These are phyloP conservation scores for Philotrypesis tridentata DNA, from an alignment of 1,140 invertebrate genomes.

Conservation along the genomic window DNA sequence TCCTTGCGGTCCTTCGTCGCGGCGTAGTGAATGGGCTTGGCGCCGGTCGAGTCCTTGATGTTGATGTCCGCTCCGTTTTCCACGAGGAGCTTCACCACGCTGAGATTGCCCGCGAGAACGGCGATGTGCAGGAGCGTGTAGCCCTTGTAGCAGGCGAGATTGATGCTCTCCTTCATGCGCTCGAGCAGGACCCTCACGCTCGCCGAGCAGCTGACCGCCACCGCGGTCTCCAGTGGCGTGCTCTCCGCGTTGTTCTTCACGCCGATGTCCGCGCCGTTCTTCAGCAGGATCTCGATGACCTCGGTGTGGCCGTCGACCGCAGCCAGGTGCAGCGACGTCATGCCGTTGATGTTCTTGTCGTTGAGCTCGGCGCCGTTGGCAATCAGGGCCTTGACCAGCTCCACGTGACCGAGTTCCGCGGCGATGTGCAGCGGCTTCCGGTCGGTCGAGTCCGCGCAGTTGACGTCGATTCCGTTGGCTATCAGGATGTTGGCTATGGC, in stretches of 20 bases:
- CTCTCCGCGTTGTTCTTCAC: not conserved
- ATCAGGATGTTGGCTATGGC: constrained; percentile 1
- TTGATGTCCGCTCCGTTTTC: constrained; percentile 24
- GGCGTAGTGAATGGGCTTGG: not conserved
- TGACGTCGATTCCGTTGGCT: constrained; percentile 9
- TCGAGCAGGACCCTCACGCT: not conserved
- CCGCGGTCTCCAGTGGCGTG: not conserved
- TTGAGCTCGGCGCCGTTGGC: not conserved
- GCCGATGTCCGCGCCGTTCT: not conserved
- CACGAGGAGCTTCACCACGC: not conserved
- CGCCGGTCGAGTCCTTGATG: not conserved
- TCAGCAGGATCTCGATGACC: not conserved
- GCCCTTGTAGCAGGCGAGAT: not conserved
- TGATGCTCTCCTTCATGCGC: not conserved
- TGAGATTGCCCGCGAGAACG: not conserved
- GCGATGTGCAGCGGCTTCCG: constrained; percentile 17
- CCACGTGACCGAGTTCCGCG: not conserved
- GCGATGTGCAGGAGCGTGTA: constrained; percentile 1
- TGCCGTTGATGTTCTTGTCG: not conserved
- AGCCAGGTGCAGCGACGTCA: constrained; percentile 1
- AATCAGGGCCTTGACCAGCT: not conserved
- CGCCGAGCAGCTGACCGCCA: not conserved
- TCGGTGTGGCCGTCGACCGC: not conserved
- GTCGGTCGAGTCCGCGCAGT: not conserved
- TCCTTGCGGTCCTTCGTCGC: not conserved